These are phyloP conservation scores for Amorpha juglandis DNA, from an alignment of 2,888 invertebrate genomes.

Conservation along the genomic window DNA sequence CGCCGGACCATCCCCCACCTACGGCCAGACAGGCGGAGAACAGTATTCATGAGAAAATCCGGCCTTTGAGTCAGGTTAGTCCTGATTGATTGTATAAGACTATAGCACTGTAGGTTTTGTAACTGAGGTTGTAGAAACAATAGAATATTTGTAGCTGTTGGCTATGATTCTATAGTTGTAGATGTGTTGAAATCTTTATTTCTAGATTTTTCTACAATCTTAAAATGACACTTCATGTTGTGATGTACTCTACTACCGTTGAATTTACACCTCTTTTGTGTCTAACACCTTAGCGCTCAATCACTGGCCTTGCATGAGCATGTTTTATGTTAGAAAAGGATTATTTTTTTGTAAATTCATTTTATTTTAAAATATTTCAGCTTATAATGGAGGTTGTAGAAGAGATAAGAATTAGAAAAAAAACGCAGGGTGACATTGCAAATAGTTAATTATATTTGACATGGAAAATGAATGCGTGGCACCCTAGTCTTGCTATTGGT, in stretches of 20 bases:
- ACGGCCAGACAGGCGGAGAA: slow-evolving; percentile 94
- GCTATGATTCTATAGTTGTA: not conserved
- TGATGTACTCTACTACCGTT: not conserved
- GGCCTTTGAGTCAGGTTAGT: slow-evolving; percentile 95
- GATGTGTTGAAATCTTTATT: not conserved
- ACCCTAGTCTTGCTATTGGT: slow-evolving; percentile 53
- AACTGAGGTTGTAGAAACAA: slow-evolving; percentile 13
- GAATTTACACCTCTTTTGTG: slow-evolving; percentile 13
- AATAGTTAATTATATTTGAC: slow-evolving; percentile 61
- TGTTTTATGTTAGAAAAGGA: slow-evolving; percentile 34
- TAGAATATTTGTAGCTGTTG: not conserved
- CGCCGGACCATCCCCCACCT: slow-evolving; percentile 97
- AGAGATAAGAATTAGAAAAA: slow-evolving; percentile 82
- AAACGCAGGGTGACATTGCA: slow-evolving; percentile 71
- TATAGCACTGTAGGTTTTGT: slow-evolving; percentile 29
- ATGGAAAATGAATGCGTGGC: slow-evolving; percentile 35
- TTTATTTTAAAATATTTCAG: slow-evolving; percentile 73
- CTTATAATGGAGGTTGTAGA: slow-evolving; percentile 83
- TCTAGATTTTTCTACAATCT: slow-evolving; percentile 13
- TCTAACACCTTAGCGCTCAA: slow-evolving; percentile 15
- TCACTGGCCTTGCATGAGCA: slow-evolving; percentile 47
- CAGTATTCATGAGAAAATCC: slow-evolving; percentile 94
- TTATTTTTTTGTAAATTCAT: slow-evolving; percentile 43
- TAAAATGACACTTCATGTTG: slow-evolving; percentile 2
- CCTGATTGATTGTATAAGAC: slow-evolving; percentile 52